phyloP scores from a whole-genome alignment of 37 sponge, comb jelly and placozoan genomes.

The Hexactinellida sp. region DNA sequence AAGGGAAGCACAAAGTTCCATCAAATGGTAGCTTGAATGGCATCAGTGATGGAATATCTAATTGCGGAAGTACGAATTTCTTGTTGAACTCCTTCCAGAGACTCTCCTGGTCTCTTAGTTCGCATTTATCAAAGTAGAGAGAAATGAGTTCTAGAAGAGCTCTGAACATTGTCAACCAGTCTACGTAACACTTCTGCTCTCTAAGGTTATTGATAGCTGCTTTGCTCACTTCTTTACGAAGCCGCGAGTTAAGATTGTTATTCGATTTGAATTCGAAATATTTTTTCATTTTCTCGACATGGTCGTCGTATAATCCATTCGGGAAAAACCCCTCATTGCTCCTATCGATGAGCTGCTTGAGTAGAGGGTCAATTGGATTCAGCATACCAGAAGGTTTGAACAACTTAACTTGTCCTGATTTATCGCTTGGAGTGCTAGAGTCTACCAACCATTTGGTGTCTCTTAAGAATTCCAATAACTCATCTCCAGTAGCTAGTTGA shows the following conservation, averaged over 20 bases:
- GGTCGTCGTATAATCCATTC: neutral
- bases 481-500: neutral
- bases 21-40: neutral
- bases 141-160: neutral
- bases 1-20: neutral
- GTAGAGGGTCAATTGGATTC: neutral
- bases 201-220: neutral
- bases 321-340: neutral
- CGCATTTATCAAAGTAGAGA: neutral
- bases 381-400: neutral
- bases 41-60: neutral
- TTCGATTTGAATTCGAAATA: neutral
- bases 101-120: neutral
- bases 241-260: neutral
- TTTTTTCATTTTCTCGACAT: slow-evolving; percentile 15
- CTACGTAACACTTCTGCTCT: neutral
- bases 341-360: neutral
- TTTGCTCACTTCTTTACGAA: neutral
- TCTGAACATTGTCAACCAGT: neutral
- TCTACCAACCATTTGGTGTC: neutral
- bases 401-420: neutral
- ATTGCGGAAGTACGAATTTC: neutral
- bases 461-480: neutral
- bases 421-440: neutral
- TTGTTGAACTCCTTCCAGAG: neutral